These are phyloP conservation scores for Iguana delicatissima DNA, from an alignment of 2,797 vertebrate species.

Conservation along the genomic window DNA sequence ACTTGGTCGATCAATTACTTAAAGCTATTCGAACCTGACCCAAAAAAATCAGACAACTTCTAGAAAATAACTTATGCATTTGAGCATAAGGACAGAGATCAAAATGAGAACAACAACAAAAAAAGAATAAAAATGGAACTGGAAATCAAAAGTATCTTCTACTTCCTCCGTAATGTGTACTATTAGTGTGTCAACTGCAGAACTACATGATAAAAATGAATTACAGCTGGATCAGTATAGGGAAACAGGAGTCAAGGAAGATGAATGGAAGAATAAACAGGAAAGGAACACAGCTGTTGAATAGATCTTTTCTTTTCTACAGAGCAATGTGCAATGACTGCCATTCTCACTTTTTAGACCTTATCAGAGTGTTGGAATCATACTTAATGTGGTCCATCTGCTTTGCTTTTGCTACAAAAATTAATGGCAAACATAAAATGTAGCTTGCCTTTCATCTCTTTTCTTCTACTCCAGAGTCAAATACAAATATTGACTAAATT, in stretches of 20 bases:
- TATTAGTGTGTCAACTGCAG: not conserved
- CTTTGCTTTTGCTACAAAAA: conserved; percentile 19
- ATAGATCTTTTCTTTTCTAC: not conserved
- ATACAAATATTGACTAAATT: conserved; percentile 24
- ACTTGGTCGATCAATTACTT: not conserved
- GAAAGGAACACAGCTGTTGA: conserved; percentile 15
- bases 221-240: not conserved
- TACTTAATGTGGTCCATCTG: conserved; percentile 20
- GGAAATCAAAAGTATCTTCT: not conserved
- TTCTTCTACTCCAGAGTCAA: not conserved
- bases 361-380: not conserved
- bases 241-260: conserved; percentile 42
- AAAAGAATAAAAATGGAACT: not conserved
- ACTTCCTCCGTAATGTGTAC: not conserved
- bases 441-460: conserved; percentile 11
- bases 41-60: not conserved
- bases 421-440: conserved; percentile 9
- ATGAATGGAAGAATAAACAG: conserved; percentile 53
- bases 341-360: not conserved
- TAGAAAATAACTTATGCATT: not conserved
- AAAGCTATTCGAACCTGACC: not conserved
- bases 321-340: not conserved
- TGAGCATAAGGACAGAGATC: not conserved
- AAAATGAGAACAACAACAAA: not conserved
- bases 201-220: conserved; percentile 13